Percentiles rank a stretch among this genome's conserved stretches.
These are phyloP conservation scores for Allobates femoralis DNA, from an alignment of 2,797 vertebrate species.

Conservation along the genomic window DNA sequence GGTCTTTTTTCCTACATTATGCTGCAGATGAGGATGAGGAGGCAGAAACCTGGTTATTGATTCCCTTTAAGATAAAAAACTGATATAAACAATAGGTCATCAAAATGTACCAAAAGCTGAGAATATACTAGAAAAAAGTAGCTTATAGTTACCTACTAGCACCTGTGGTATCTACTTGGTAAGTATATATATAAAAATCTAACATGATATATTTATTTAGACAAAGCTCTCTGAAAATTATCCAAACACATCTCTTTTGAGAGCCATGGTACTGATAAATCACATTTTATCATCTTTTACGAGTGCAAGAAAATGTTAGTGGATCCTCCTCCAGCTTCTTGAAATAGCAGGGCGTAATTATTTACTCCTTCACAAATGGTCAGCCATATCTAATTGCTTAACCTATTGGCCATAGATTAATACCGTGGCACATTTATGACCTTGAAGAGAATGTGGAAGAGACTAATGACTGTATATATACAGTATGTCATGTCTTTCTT, in stretches of 20 bases:
- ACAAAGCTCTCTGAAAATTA: neutral
- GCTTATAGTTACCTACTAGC: no score
- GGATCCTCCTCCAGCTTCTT: slow-evolving; percentile 35
- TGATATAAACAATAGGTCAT: no score
- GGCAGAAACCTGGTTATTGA: no score
- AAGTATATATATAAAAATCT: neutral
- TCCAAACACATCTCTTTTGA: neutral
- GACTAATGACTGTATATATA: neutral
- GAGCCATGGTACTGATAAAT: slow-evolving; percentile 13
- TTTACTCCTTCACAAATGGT: slow-evolving; percentile 16
- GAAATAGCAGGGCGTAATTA: slow-evolving; percentile 15
- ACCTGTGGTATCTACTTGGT: neutral
- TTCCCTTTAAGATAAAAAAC: no score
- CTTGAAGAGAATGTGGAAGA: slow-evolving; percentile 2
- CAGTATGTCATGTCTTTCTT: no score
- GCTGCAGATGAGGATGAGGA: no score
- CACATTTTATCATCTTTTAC: neutral
- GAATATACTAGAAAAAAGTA: no score
- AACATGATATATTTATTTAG: neutral
- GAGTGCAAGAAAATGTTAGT: slow-evolving; percentile 12
- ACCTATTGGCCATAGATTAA: slow-evolving; percentile 20
- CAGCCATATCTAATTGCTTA: slow-evolving; percentile 28
- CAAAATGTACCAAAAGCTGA: no score
- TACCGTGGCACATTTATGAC: slow-evolving; percentile 16
- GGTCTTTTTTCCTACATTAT: no score